phyloP scores from a whole-genome alignment of 2,797 vertebrate genomes.

The Eupleurogrammus muticus region DNA sequence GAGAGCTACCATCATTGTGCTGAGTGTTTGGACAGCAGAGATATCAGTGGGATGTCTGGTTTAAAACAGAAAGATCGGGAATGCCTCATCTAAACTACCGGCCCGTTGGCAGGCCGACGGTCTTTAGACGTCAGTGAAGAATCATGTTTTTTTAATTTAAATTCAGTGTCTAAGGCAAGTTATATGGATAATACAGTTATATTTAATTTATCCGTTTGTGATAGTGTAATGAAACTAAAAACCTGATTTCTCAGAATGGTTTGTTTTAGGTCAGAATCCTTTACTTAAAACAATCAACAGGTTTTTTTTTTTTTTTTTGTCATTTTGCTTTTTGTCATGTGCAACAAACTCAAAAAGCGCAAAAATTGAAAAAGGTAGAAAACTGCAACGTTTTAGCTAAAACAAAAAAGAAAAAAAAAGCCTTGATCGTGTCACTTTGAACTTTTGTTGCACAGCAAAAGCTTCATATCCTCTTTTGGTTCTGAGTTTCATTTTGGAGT shows the following conservation, averaged over 20 bases:
- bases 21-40: conserved; percentile 81
- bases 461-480: not conserved
- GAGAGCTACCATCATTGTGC: conserved; percentile 78
- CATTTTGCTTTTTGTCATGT: not conserved
- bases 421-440: not conserved
- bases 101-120: not conserved
- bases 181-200: not conserved
- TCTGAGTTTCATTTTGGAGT: not conserved
- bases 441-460: not conserved
- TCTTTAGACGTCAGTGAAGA: not conserved
- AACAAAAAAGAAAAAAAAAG: conserved; percentile 2
- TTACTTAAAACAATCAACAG: conserved; percentile 15
- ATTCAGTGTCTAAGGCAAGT: not conserved
- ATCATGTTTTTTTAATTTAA: not conserved
- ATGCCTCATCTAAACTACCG: conserved; percentile 47
- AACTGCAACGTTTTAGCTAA: too few species aligned
- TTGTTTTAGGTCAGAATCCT: not conserved
- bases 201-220: not conserved
- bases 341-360: too few species aligned
- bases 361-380: too few species aligned
- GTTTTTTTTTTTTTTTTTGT: conserved; percentile 22
- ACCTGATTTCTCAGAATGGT: conserved; percentile 3
- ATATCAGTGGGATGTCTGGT: conserved; percentile 79
- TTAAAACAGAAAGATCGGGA: conserved; percentile 71
- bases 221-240: not conserved